Base-by-base conservation (phyloP, 1,140 invertebrate genomes). In the Potamilus streckersoni region DNA sequence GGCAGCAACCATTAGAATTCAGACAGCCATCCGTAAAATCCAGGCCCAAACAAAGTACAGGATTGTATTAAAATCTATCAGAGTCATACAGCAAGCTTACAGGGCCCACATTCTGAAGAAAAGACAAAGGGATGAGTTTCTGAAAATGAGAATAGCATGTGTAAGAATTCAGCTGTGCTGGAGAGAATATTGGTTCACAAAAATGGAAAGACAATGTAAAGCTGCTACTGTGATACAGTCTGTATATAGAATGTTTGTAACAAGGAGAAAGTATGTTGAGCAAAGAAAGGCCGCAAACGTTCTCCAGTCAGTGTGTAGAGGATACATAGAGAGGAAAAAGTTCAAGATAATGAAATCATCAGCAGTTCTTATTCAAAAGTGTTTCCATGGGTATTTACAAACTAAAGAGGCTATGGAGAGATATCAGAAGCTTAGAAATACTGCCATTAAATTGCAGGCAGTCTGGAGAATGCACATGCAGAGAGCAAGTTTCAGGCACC, bases 231-330 rank as follows among this genome's bases (percentile, higher is more conserved):
- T 70, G 17, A 82, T 86, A 66, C 84, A 85, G 62, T 55, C 64
- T 58, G 14, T 17, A 13, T 66, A 65, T 19, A 80, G 84, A 62
- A 56, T 59, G 5, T 68, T 76, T 56, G 11, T 69, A n/a, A 61
- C 19, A 15, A 73, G 74, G 31, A 61, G 74, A 56, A 57, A 79
- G 59, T 77, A 57, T 64, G 11, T 62, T 49, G 79, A 61, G 63
- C 64, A 62, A 59, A 66, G 62, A 56, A 20, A 56, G 57, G 81
- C 85, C 23, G 70, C 80, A 15, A 57, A 80, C 15, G 74, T 63
- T 13, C 78, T 88, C 61, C 87, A 88, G 70, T 49, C 71, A 20
- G 23, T 58, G 0, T 83, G 73, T 31, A 75, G 83, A 69, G 74
- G 72, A 31, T 74, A 73, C 56, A 19, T 71, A 19, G 67, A 56